Conservation (phyloP, 2,888 invertebrate species). For the Platypus cylindrus region DNA sequence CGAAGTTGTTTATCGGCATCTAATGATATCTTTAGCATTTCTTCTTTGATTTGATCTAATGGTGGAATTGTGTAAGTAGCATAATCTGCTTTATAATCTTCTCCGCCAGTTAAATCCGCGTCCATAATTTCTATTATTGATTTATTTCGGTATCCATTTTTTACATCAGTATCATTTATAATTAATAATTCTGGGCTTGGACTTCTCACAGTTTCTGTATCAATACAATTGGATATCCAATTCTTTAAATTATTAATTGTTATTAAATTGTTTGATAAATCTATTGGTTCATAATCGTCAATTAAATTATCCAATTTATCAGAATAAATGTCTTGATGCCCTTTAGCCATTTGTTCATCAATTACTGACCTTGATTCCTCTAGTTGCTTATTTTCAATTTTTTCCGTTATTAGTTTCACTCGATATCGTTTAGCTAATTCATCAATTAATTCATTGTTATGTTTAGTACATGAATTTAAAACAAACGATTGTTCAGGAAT, state of each 20-base stretch:
- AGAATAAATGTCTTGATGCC: neutral
- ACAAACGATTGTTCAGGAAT: conserved; percentile 44
- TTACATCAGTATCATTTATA: conserved; percentile 6
- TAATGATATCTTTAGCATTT: conserved; percentile 15
- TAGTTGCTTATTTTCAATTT: conserved; percentile 10
- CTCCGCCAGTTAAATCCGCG: neutral
- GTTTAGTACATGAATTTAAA: conserved; percentile 39
- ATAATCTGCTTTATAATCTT: neutral
- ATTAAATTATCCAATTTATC: conserved; percentile 6
- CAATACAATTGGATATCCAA: conserved; percentile 22
- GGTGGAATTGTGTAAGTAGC: conserved; percentile 11
- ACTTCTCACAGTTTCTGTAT: conserved; percentile 16
- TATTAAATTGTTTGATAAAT: conserved; percentile 5
- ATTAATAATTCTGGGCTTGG: conserved; percentile 21
- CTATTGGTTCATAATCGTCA: conserved; percentile 11
- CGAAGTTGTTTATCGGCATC: conserved; percentile 17
- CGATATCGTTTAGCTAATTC: conserved; percentile 34
- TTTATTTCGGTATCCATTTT: neutral
- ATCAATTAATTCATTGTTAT: conserved; percentile 35
- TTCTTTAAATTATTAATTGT: conserved; percentile 20
- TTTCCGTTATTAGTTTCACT: conserved; percentile 17
- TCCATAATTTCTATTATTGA: neutral
- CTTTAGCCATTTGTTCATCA: neutral
- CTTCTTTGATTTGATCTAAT: conserved; percentile 21
- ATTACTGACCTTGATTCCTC: conserved; percentile 2